phyloP scores from a whole-genome alignment of 2,888 invertebrate genomes.

The Clistopyga incitator region DNA sequence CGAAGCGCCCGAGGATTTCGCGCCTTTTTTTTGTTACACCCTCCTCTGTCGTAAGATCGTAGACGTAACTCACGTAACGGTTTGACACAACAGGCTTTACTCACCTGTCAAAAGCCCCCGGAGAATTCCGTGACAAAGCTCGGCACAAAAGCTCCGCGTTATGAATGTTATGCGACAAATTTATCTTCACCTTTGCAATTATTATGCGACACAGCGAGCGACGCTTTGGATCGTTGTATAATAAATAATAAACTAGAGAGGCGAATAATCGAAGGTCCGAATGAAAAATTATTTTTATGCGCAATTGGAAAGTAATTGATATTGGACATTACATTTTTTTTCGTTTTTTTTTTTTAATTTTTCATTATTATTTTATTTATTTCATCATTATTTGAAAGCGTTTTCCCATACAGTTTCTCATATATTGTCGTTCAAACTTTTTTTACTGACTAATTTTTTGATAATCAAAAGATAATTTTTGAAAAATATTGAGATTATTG shows the following conservation, averaged over 20 bases:
- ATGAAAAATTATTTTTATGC: too few relatives aligned
- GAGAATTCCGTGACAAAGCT: conserved; percentile 10
- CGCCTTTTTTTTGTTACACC: conserved; percentile 25
- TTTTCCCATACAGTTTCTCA: too few relatives aligned
- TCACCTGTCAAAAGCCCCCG: conserved; percentile 3
- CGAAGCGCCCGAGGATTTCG: conserved; percentile 61
- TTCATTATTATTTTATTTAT: too few relatives aligned
- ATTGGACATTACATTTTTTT: too few relatives aligned
- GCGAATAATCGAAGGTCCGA: not conserved
- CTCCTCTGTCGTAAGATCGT: not conserved
- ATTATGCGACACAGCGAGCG: not conserved
- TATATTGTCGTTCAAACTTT: too few relatives aligned
- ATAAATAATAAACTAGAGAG: not conserved
- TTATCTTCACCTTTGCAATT: conserved; percentile 6
- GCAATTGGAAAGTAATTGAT: too few relatives aligned
- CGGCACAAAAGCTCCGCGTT: conserved; percentile 16
- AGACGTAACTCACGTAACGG: not conserved
- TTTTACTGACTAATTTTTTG: too few relatives aligned
- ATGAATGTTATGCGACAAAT: conserved; percentile 1
- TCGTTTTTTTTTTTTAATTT: too few relatives aligned
- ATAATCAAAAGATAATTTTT: too few relatives aligned
- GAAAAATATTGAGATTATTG: too few relatives aligned
- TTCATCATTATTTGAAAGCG: too few relatives aligned
- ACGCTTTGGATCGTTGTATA: conserved; percentile 12
- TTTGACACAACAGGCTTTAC: conserved; percentile 9